Evolutionary conservation across 2,113 vertebrate genomes (phyloP).

Genomic region (Naja naja): DNA sequence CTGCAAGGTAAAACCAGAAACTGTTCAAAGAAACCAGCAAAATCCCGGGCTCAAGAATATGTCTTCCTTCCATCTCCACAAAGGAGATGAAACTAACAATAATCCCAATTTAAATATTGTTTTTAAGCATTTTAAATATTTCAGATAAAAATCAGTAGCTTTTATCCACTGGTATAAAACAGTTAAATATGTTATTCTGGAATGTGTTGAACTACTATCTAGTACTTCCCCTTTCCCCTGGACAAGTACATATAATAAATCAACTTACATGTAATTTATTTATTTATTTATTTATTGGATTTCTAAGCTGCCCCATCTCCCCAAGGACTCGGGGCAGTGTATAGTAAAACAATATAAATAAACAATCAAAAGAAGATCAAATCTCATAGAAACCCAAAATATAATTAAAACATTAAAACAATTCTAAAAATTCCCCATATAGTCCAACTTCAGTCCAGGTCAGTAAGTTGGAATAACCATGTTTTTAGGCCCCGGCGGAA

Average conservation of each 20-base stretch:
- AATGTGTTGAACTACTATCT: background rate
- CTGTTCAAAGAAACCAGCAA: background rate
- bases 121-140: background rate
- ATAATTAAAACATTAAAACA: too few species aligned
- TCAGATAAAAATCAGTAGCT: background rate
- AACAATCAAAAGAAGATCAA: too few species aligned
- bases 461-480: too few species aligned
- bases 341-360: background rate
- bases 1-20: background rate
- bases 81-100: background rate
- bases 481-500: too few species aligned
- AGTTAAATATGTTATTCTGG: background rate
- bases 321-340: too few species aligned
- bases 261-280: background rate
- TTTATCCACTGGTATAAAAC: too few species aligned
- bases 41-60: background rate
- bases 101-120: background rate
- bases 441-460: too few species aligned
- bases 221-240: background rate
- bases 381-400: too few species aligned
- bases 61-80: background rate
- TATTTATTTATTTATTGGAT: too few species aligned
- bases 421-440: too few species aligned
- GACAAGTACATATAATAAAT: too few species aligned
- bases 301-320: too few species aligned